These are phyloP conservation scores for Oreochromis niloticus DNA, from an alignment of 2,113 vertebrate genomes.

Conservation along the genomic window DNA sequence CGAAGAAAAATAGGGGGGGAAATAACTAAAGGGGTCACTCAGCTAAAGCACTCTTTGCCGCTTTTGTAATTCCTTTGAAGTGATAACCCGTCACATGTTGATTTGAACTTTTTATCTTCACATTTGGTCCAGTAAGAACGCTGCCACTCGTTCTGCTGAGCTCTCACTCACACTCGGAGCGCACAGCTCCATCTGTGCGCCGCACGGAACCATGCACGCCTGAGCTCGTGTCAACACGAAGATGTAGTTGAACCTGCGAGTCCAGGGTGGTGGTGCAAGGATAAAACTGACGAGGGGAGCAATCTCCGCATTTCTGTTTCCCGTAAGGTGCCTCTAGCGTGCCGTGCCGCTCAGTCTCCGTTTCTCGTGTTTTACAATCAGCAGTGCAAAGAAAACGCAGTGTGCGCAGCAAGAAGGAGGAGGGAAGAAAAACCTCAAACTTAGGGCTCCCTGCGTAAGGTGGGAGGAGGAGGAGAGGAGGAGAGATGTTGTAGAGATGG, in stretches of 20 bases:
- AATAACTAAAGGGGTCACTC: not conserved
- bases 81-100: slow-evolving; percentile 7
- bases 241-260: not conserved
- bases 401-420: not conserved
- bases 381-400: not conserved
- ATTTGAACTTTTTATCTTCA: not conserved
- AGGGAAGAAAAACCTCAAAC: not conserved
- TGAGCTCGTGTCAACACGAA: not conserved
- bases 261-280: not conserved
- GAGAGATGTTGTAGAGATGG: not conserved
- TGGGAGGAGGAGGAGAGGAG: not conserved
- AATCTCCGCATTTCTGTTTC: not conserved
- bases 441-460: slow-evolving; percentile 7
- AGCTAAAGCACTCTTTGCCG: not conserved
- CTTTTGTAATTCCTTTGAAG: not conserved
- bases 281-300: not conserved
- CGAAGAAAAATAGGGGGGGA: not conserved
- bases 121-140: not conserved
- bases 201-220: not conserved
- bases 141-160: not conserved
- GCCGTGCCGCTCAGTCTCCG: not conserved
- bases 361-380: not conserved
- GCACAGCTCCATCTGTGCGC: slow-evolving; percentile 20
- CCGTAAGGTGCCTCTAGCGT: not conserved
- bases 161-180: not conserved